Conservation (phyloP, 1,140 invertebrate genomes). For the Geopemphigus sp. region DNA sequence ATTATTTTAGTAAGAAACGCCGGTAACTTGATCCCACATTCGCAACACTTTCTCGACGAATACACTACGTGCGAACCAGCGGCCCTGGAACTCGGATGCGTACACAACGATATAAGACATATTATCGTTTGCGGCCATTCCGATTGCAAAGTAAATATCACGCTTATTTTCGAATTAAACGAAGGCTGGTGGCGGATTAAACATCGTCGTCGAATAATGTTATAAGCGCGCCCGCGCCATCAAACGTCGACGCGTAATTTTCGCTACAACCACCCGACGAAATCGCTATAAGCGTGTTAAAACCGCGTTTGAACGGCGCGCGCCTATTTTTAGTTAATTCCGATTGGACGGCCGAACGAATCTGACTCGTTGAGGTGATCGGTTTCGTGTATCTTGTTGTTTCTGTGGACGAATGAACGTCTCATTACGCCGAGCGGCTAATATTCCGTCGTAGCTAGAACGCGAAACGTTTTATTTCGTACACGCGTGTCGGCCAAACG, state of each 20-base stretch:
- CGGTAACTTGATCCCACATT: conserved; percentile 87
- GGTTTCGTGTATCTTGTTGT: too few relatives aligned
- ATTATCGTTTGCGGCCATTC: conserved; percentile 96
- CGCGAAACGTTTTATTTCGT: too few relatives aligned
- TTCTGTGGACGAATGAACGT: too few relatives aligned
- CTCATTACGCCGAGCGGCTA: too few relatives aligned
- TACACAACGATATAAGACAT: conserved; percentile 88
- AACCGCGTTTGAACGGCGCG: not conserved
- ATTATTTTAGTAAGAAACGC: conserved; percentile 82
- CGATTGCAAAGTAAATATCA: conserved; percentile 76
- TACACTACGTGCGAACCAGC: conserved; percentile 90
- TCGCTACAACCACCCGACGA: not conserved
- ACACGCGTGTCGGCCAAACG: too few relatives aligned
- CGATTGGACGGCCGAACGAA: not conserved
- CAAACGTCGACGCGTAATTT: not conserved
- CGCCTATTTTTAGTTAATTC: not conserved
- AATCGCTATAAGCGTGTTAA: not conserved
- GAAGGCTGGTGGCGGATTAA: not conserved
- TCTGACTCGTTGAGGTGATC: not conserved
- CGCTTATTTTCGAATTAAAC: too few relatives aligned
- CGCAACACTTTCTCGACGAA: conserved; percentile 82
- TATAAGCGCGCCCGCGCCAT: too few relatives aligned
- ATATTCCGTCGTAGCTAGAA: too few relatives aligned
- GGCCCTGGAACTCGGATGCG: conserved; percentile 87
- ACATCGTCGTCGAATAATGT: not conserved